Evolutionary conservation across 2,113 vertebrate species (phyloP), one percentile per base, ranked within the genome.

Genomic region (Passer montanus): DNA sequence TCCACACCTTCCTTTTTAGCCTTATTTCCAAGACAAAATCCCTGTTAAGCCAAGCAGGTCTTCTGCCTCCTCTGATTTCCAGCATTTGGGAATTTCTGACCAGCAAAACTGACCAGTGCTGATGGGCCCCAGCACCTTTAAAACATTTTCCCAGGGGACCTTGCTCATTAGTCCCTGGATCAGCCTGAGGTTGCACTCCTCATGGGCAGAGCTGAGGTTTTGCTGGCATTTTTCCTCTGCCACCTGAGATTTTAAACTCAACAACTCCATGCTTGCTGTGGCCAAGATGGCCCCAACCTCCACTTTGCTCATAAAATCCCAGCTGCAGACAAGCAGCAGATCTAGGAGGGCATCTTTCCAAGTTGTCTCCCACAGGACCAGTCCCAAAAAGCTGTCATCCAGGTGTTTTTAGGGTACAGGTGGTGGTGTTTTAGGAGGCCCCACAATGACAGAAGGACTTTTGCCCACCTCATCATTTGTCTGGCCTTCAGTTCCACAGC

Each of bases 41-140:
- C 22, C 28, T 81, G n/a, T 39, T 58, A 23, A 58, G 53, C 28
- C 30, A 23, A 69, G 9, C 7, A 39, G 43, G 2, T 47, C 43
- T 68, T 58, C 52, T 3, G 1, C n/a, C 27, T 68, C 2, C 0
- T 22, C 21, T 47, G 17, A 58, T 37, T 47, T 49, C 52, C 22
- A 58, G 28, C n/a, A 39, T 58, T 33, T 39, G 22, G 28, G 52
- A 68, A 58, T 27, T 81, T 8, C 28, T 47, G 63, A 67, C 24
- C 24, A 53, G 49, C 27, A 68, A 31, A 56, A 39, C 8, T 33
- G 52, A 58, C 4, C n/a, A 33, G 28, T 1, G 2, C 3, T 28
- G 43, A 17, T 39, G 28, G 52, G 28, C 11, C 6, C n/a, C n/a
- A 58, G n/a, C n/a, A 39, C 13, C 28, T 58, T 26, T 27, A 58